Percentiles rank a stretch among this genome's conserved stretches.
phyloP scores from a whole-genome alignment of 2,888 invertebrate genomes.

The Zhuqinia jingwanae region DNA sequence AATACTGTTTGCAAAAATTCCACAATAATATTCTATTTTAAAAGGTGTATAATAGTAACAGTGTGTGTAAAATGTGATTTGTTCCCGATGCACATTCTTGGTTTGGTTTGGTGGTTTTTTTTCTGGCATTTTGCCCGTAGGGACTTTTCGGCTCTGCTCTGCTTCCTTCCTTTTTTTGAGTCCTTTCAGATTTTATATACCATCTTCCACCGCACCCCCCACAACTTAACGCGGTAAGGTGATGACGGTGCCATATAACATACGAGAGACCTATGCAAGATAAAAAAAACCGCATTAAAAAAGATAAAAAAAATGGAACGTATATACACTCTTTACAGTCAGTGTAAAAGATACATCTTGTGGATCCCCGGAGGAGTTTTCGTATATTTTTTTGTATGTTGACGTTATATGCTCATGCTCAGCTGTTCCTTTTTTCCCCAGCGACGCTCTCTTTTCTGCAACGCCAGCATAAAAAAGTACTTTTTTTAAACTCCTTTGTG shows the following conservation, averaged over 20 bases:
- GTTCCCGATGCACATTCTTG: constrained; percentile 29
- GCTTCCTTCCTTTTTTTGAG: constrained; percentile 56
- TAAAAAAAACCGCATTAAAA: too few relatives aligned
- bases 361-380: too few relatives aligned
- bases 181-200: constrained; percentile 59
- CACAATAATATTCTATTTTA: not conserved
- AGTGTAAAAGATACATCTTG: too few relatives aligned
- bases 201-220: not conserved
- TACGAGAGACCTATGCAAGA: too few relatives aligned
- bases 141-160: constrained; percentile 52
- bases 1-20: not conserved
- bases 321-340: too few relatives aligned
- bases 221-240: not conserved
- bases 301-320: too few relatives aligned
- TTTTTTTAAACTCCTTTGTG: too few relatives aligned
- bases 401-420: too few relatives aligned
- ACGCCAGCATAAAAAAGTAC: too few relatives aligned
- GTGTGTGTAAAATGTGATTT: constrained; percentile 56
- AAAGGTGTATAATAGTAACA: not conserved
- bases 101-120: constrained; percentile 55
- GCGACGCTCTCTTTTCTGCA: too few relatives aligned
- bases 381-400: too few relatives aligned
- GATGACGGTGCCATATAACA: not conserved
- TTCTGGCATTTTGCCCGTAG: constrained; percentile 64
- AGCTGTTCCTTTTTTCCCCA: too few relatives aligned